Evolutionary conservation across 2,797 vertebrate species (phyloP), one percentile per base, ranked within the genome.

Genomic region (Acrocephalus scirpaceus): DNA sequence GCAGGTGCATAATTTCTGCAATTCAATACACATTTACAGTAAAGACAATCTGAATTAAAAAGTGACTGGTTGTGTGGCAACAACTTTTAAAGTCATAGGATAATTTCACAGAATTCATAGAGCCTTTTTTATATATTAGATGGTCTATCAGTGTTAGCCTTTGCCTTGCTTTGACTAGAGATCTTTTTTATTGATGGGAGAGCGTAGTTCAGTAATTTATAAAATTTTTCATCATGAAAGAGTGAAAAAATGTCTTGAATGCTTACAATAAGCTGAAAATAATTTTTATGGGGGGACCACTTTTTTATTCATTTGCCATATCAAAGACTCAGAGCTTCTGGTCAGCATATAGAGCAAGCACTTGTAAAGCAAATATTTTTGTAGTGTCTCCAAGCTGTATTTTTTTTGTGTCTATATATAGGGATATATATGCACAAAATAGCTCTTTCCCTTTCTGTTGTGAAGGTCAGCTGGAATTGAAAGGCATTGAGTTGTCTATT

Each of bases 61-160:
- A 60, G 18, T 47, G 16, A 8, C 27, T 56, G 5, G 10, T 67
- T 92, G 60, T 58, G 44, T 86, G 29, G 18, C 25, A 62, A 19
- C 18, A 20, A 2, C 32, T 76, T 85, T 65, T 61, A 22, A 62
- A 58, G 16, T 38, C 58, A 34, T 5, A 5, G 13, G 42, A 40
- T 32, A 61, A 40, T 90, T 88, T 77, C n/a, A 19, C 23, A 54
- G 6, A 22, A 30, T 11, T 13, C 14, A 38, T 18, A 91, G 19
- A 76, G 13, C 3, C 14, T 62, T 86, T 66, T 71, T 57, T 30
- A 5, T 0, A 0, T 73, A 36, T 22, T 2, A 1, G 30, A 7
- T 56, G 10, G 9, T 40, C 36, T 80, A 2, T 66, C 30, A 47
- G 8, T 51, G 44, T 54, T 71, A 76, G 10, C 30, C 26, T 74